Percentiles rank a stretch among this genome's conserved stretches.
phyloP scores from a whole-genome alignment of 2,797 vertebrate genomes.

The Gallirallus australis region DNA sequence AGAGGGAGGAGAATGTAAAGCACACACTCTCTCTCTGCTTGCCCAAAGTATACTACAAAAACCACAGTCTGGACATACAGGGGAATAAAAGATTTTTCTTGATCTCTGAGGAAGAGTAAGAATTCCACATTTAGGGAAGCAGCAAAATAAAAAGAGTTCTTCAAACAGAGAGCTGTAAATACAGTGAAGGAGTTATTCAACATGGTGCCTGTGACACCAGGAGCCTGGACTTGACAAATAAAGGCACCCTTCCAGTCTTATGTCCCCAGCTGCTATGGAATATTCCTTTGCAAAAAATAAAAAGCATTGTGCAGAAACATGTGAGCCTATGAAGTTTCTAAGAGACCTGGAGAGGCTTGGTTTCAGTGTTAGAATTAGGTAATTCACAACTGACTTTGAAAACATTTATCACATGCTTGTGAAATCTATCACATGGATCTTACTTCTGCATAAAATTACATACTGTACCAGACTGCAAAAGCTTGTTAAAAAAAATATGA shows the following conservation, averaged over 20 bases:
- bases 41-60: neutral
- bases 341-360: neutral
- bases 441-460: neutral
- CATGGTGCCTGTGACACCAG: neutral
- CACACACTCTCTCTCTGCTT: neutral
- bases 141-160: neutral
- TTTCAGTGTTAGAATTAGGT: neutral
- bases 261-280: neutral
- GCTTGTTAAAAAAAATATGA: neutral
- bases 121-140: neutral
- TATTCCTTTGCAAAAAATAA: constrained; percentile 3
- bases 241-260: neutral
- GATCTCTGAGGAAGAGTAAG: neutral
- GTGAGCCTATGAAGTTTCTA: neutral
- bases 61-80: neutral
- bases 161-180: neutral
- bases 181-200: neutral
- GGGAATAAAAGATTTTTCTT: neutral
- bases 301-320: neutral
- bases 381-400: constrained; percentile 7
- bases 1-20: neutral
- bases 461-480: neutral
- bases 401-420: constrained; percentile 14
- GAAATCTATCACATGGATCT: neutral
- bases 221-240: neutral